Evolutionary conservation across 2,888 invertebrate genomes (phyloP).

Genomic region (Drosophila niveifrons): DNA sequence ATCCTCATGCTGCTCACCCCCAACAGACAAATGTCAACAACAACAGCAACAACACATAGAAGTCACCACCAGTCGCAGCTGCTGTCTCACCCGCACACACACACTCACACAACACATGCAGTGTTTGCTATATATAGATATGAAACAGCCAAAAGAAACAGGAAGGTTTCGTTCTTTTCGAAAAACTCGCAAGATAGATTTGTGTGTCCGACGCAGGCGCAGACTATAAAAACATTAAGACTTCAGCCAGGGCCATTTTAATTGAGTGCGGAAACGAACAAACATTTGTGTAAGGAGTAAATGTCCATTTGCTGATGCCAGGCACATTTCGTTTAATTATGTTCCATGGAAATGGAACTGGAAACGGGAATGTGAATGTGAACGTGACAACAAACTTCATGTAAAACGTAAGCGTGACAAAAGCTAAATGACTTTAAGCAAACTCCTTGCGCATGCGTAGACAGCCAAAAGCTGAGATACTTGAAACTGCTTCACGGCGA

Average conservation of each 20-base stretch:
- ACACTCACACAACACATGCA: constrained; percentile 20
- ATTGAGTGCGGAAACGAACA: constrained; percentile 63
- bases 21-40: constrained; percentile 40
- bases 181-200: constrained; percentile 51
- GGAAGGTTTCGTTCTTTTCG: constrained; percentile 17
- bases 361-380: not conserved
- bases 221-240: constrained; percentile 17
- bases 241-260: constrained; percentile 54
- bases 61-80: constrained; percentile 68
- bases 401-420: constrained; percentile 14
- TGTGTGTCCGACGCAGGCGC: constrained; percentile 34
- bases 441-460: constrained; percentile 1
- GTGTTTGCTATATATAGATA: constrained; percentile 47
- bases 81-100: constrained; percentile 66
- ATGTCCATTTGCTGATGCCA: constrained; percentile 56
- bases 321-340: constrained; percentile 63
- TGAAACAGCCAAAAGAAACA: constrained; percentile 30
- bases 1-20: constrained; percentile 39
- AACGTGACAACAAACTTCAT: constrained; percentile 42
- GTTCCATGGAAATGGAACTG: constrained; percentile 33
- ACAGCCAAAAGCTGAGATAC: not conserved
- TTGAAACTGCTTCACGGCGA: not conserved
- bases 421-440: not conserved
- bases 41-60: constrained; percentile 16
- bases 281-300: constrained; percentile 34